A percentile compares a stretch with the other conserved stretches of the same genome.
phyloP scores from a whole-genome alignment of 1,140 invertebrate species.

The Trinorchestia longiramus region DNA sequence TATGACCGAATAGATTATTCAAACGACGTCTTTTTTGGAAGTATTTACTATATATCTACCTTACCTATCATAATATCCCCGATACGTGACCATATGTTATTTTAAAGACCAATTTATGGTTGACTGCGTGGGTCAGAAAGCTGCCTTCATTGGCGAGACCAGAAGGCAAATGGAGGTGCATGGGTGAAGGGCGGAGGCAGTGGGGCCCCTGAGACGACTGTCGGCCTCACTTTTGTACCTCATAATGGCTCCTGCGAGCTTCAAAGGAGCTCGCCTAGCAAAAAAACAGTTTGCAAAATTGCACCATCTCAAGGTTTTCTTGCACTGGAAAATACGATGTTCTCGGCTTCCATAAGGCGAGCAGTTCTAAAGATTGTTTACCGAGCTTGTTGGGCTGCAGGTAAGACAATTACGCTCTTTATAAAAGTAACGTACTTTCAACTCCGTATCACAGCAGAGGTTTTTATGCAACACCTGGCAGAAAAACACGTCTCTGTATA shows the following conservation, averaged over 20 bases:
- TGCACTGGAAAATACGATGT: background rate
- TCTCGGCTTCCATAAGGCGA: conserved; percentile 5
- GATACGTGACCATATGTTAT: no score
- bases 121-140: background rate
- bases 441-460: background rate
- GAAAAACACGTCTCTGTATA: background rate
- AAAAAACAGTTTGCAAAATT: conserved; percentile 35
- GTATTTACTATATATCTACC: no score
- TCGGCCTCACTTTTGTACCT: conserved; percentile 34
- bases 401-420: background rate
- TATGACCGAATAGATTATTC: no score
- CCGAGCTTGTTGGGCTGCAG: background rate
- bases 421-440: background rate
- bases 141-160: background rate
- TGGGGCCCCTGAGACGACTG: background rate
- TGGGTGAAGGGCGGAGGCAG: background rate
- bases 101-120: background rate
- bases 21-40: no score
- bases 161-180: background rate
- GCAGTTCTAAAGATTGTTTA: background rate
- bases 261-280: background rate
- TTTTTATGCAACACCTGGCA: background rate
- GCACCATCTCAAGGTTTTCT: background rate
- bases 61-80: no score
- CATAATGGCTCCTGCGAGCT: conserved; percentile 31